Base-by-base conservation (phyloP, 1,140 invertebrate genomes). In the Bombus breviceps region DNA sequence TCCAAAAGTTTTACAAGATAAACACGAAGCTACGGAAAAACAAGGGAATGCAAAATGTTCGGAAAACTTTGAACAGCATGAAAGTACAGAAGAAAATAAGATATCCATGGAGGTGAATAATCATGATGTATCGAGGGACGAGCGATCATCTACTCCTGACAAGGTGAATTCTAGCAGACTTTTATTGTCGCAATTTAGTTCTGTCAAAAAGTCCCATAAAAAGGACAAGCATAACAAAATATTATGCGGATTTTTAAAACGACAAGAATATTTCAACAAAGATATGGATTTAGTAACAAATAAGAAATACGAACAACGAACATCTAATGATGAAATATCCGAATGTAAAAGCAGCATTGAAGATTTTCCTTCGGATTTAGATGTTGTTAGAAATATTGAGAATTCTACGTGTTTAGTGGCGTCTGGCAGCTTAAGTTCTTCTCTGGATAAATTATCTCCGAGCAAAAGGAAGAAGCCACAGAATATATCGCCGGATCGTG, bases 191-290 rank as follows among this genome's bases (percentile, higher is more conserved):
- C 89, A 93, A 68, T 94, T 92, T 77, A 92, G 91, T 75, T 95
- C 94, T 0, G 92, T 95, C 12, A 94, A 95, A 80, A 94, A 92
- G 39, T 94, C 94, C 1, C 94, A 95, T 53, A 93, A 91, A 76
- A 94, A 95, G 69, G 93, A 94, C 28, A 95, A 95, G 68, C 86
- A 89, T n/a, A 88, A 69, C 25, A 93, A 93, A 80, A 94, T 91
- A 62, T 9, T 93, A 34, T 89, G 86, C 2, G 91, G 84, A 15
- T 92, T 90, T 78, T 71, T 89, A 0, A 91, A 91, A 77, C 74
- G 92, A 9, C 89, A 92, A 34, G 91, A 92, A 86, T 53, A 88
- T 25, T 87, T 92, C 6, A 86, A 73, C 62, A 81, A 77, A 82
- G 76, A 78, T 43, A 69, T 57, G 68, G 76, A 82, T 15, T 39